These are phyloP conservation scores for Sialia sialis DNA, from an alignment of 2,113 vertebrate species.

Conservation along the genomic window DNA sequence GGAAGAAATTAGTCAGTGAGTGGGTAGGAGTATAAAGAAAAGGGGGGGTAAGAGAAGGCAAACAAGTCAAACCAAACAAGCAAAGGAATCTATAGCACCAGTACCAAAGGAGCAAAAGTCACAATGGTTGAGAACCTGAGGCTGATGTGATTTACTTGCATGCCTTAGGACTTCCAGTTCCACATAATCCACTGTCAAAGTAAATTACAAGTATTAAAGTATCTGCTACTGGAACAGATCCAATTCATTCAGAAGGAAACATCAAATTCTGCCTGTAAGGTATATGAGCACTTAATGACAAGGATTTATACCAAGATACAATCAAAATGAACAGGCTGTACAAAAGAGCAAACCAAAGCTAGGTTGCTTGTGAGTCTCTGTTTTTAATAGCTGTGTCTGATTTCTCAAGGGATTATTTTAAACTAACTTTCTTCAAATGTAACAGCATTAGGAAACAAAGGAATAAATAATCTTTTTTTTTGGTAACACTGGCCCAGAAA, in stretches of 20 bases:
- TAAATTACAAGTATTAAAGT: slow-evolving; percentile 48
- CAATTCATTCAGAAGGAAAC: slow-evolving; percentile 41
- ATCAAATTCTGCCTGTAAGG: slow-evolving; percentile 20
- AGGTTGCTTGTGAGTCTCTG: not conserved
- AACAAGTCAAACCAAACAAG: not conserved
- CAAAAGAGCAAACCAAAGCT: slow-evolving; percentile 24
- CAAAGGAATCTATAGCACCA: not conserved
- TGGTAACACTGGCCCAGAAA: not conserved
- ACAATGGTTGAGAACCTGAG: not conserved
- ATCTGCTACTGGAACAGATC: not conserved
- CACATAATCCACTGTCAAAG: slow-evolving; percentile 31
- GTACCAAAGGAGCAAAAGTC: not conserved
- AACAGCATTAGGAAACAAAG: not conserved
- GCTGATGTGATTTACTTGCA: slow-evolving; percentile 30
- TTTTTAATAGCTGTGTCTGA: not conserved
- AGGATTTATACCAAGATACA: slow-evolving; percentile 29
- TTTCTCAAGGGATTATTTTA: not conserved
- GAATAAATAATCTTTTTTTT: not conserved
- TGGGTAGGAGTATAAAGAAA: not conserved
- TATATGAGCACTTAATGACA: not conserved
- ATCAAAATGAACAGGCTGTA: slow-evolving; percentile 42
- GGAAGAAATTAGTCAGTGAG: not conserved
- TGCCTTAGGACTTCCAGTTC: slow-evolving; percentile 22
- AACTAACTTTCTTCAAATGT: slow-evolving; percentile 13
- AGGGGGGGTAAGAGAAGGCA: not conserved